phyloP scores from a whole-genome alignment of 1,140 invertebrate species.

The Pseudomyrmex cubaensis region DNA sequence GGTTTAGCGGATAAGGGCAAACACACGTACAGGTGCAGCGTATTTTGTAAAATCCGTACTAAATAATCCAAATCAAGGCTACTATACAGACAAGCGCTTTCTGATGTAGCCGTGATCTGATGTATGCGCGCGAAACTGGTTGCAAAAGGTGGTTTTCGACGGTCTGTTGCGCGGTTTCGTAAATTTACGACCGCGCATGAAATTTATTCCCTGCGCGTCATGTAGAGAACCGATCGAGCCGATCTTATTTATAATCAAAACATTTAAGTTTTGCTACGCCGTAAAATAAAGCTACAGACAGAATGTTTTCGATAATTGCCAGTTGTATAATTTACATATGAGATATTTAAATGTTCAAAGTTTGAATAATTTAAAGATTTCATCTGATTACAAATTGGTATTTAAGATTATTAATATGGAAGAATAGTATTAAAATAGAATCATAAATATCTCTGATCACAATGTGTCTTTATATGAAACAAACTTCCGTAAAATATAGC shows the following conservation, averaged over 20 bases:
- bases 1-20: constrained; percentile 53
- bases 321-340: not conserved
- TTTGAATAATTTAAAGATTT: not conserved
- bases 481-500: not conserved
- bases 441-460: not conserved
- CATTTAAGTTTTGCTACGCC: constrained; percentile 15
- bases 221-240: constrained; percentile 32
- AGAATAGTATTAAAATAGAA: not conserved
- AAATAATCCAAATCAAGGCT: constrained; percentile 73
- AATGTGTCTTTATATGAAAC: not conserved
- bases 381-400: not conserved
- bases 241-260: constrained; percentile 1
- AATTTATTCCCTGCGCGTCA: constrained; percentile 56
- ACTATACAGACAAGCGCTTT: constrained; percentile 48
- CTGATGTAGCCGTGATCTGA: constrained; percentile 62
- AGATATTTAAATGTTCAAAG: too few species aligned
- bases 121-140: constrained; percentile 68
- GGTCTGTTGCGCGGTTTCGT: constrained; percentile 22
- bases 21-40: too few species aligned
- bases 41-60: constrained; percentile 31
- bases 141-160: constrained; percentile 60
- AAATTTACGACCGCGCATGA: constrained; percentile 58
- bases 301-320: not conserved
- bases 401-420: not conserved
- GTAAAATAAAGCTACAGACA: not conserved